A percentile compares a stretch with the other conserved stretches of the same genome.
Conservation (phyloP, 2,113 vertebrate species). For the Psettodes erumei region DNA sequence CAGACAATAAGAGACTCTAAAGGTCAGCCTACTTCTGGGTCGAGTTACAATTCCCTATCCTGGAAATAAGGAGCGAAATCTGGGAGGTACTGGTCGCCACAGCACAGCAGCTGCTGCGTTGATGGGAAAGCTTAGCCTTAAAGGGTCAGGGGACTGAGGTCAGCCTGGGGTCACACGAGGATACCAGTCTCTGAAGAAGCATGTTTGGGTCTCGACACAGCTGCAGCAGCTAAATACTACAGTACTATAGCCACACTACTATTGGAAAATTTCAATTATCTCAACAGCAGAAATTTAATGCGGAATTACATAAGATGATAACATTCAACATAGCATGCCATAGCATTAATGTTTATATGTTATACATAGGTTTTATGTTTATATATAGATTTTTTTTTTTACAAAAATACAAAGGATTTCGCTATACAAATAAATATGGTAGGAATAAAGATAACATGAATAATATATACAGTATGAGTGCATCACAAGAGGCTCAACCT, state of each 20-base stretch:
- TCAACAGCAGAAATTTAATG: background rate
- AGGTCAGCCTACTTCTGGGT: conserved; percentile 28
- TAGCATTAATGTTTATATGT: conserved; percentile 53
- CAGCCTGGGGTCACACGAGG: conserved; percentile 32
- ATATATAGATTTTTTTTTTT: conserved; percentile 52
- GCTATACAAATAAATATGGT: conserved; percentile 85
- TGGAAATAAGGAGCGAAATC: conserved; percentile 43
- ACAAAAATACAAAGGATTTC: conserved; percentile 82
- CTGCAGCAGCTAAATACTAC: conserved; percentile 19
- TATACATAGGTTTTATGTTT: conserved; percentile 1
- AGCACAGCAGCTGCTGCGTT: conserved; percentile 65
- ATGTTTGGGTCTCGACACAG: background rate
- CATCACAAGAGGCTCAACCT: conserved; percentile 80
- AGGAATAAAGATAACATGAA: conserved; percentile 58
- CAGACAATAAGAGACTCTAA: conserved; percentile 20
- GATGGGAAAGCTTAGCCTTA: conserved; percentile 42
- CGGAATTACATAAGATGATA: background rate
- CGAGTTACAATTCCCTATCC: conserved; percentile 40
- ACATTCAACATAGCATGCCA: conserved; percentile 23
- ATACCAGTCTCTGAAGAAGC: conserved; percentile 15
- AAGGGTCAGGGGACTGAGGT: conserved; percentile 31
- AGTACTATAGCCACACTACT: conserved; percentile 44
- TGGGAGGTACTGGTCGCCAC: background rate
- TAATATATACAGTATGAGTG: conserved; percentile 63
- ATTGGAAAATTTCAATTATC: conserved; percentile 5